Base-by-base conservation (phyloP, 2,888 invertebrate species). In the Formica aserva region DNA sequence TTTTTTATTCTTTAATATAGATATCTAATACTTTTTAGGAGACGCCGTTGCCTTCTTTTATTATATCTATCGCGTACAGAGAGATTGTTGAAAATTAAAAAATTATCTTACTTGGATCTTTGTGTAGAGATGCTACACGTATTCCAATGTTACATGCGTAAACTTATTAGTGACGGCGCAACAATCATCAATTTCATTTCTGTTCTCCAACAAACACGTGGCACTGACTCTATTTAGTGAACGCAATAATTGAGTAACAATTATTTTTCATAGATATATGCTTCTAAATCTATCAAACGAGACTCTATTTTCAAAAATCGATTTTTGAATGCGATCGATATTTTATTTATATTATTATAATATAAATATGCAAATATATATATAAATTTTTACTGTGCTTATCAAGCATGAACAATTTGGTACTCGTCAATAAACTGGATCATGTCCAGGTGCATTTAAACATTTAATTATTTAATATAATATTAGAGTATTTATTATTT, bases 171-270 rank as follows among this genome's bases (percentile, higher is more conserved):
- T n/a, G 57, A 62, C 72, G 57, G 57, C 76, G 82, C 52, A 67
- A 65, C 72, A 11, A 72, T 77, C 67, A 57, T 22, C 18, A n/a
- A 69, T 81, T 18, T 83, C 66, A 78, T 76, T 65, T 75, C 60
- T 35, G 82, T 69, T 69, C 62, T 78, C 22, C 13, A 62, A 15
- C 0, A 29, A 62, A 62, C 78, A 35, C 29, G 13, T 71, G 29
- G 18, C 32, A 29, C 1, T 29, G 2, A 62, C 8, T 62, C 1
- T 57, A 5, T 29, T 13, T 15, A 62, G 26, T 13, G 29, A 29
- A 60, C 8, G 6, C 8, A 15, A 3, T 18, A 15, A 15, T 62
- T 62, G 18, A 32, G 6, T 29, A 62, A 32, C 29, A 32, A 62
- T 62, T 62, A 29, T 32, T 29, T 18, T 26, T 26, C 3, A 26